Base-by-base conservation (phyloP, 1,140 invertebrate genomes). In the Ostrea denselamellosa region DNA sequence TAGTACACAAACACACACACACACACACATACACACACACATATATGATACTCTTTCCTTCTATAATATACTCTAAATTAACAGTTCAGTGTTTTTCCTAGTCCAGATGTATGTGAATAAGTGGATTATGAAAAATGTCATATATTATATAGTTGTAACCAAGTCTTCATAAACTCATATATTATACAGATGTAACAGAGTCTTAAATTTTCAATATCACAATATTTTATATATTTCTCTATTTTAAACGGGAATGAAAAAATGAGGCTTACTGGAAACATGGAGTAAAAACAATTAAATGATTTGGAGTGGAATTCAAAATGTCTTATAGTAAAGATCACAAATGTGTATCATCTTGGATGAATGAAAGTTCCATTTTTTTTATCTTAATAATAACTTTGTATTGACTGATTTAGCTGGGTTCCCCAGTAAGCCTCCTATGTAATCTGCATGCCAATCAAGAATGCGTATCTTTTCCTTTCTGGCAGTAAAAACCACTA, bases 401-500 rank as follows among this genome's bases (percentile, higher is more conserved):
- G 12, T 2, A 28, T 62, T 62, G 14, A 17, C 14, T 62, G 68
- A 9, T 71, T 71, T 71, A 3, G 8, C 28, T 12, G 7, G n/a
- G 8, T 8, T 34, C 28, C 22, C 68, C 22, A 34, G 9, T 34
- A 12, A 25, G 68, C 68, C 68, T 71, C 68, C n/a, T 25, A 12
- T 34, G 28, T 44, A 28, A 34, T 4, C 3, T 53, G 82, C 82
- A 52, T 83, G 82, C 44, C 51, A 83, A 52, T 52, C 44, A 83
- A 83, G 82, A 22, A 5, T 25, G 12, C n/a, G n/a, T 83, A n/a
- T 83, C 22, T 51, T 53, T 83, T 54, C 82, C 22, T 83, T 83
- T 83, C 44, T 52, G 82, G 22, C 44, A 83, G 82, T 83, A 51
- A 83, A 83, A 51, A 53, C 82, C 12, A 83, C 82, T 19, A 83